phyloP scores from a whole-genome alignment of 2,113 vertebrate genomes.

The Charina bottae region DNA sequence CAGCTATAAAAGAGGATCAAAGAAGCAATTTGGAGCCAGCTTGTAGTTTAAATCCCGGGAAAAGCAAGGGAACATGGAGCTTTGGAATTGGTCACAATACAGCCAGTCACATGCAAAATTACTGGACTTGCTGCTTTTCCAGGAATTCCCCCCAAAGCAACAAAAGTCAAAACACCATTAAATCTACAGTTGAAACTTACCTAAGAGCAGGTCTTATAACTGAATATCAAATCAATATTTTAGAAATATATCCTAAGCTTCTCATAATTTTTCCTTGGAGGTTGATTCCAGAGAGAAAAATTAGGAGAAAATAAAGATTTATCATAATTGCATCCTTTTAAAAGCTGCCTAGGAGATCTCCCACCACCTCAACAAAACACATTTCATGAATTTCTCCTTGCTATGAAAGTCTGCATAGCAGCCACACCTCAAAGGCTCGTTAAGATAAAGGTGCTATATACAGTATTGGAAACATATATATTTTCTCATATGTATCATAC shows the following conservation, averaged over 20 bases:
- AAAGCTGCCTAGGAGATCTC: background rate
- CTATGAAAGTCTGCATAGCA: background rate
- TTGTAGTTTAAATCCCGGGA: background rate
- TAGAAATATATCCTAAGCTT: background rate
- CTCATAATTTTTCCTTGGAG: background rate
- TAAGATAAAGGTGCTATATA: background rate
- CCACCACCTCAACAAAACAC: background rate
- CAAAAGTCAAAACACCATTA: background rate
- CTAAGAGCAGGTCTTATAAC: background rate
- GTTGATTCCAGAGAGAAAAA: background rate
- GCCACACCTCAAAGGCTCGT: background rate
- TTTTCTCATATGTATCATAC: background rate
- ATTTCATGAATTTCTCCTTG: background rate
- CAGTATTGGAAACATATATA: background rate
- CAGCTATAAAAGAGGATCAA: background rate
- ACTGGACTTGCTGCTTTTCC: background rate
- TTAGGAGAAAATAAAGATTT: background rate
- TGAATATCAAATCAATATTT: background rate
- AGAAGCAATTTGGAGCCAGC: background rate
- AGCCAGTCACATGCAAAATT: background rate
- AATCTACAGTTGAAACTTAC: background rate
- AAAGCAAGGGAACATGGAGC: background rate
- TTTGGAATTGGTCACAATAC: background rate
- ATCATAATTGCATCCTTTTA: background rate
- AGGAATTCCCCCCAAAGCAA: background rate